Evolutionary conservation across 2,113 vertebrate genomes (phyloP).

Genomic region (Chiloscyllium plagiosum): DNA sequence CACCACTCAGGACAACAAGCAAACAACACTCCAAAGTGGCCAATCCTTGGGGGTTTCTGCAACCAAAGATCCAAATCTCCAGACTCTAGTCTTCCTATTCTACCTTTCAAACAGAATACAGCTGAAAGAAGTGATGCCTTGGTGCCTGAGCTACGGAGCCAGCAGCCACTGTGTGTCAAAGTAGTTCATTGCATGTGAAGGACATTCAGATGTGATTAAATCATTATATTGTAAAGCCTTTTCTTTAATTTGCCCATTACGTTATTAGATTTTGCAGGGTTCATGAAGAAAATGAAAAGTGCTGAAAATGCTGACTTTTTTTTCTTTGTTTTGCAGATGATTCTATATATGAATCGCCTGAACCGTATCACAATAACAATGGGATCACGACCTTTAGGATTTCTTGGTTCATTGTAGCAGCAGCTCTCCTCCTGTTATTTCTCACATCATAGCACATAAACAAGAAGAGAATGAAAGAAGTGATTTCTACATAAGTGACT

Average conservation of each 20-base stretch:
- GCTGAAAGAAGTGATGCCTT: not conserved
- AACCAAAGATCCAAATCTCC: not conserved
- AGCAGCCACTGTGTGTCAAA: not conserved
- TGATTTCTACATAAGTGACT: conserved; percentile 11
- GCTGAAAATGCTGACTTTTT: conserved; percentile 41
- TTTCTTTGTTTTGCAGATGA: conserved; percentile 64
- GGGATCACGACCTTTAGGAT: conserved; percentile 29
- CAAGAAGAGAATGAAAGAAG: no score
- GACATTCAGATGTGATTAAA: conserved; percentile 1
- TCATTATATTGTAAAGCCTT: not conserved
- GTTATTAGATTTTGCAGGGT: not conserved
- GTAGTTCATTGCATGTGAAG: not conserved
- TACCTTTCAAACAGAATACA: not conserved
- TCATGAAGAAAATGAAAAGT: not conserved
- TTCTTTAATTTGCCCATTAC: not conserved
- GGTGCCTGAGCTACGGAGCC: not conserved
- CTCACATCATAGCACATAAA: conserved; percentile 55
- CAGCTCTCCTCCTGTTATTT: conserved; percentile 60
- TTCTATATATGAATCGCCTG: conserved; percentile 85
- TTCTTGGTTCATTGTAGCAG: conserved; percentile 52
- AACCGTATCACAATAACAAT: conserved; percentile 53
- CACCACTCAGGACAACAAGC: not conserved
- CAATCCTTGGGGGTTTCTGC: not conserved
- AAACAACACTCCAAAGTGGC: not conserved
- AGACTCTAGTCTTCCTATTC: not conserved